Percentiles rank a stretch among this genome's conserved stretches.
phyloP scores from a whole-genome alignment of 2,888 invertebrate genomes.

The Phrixothrix hirtus region DNA sequence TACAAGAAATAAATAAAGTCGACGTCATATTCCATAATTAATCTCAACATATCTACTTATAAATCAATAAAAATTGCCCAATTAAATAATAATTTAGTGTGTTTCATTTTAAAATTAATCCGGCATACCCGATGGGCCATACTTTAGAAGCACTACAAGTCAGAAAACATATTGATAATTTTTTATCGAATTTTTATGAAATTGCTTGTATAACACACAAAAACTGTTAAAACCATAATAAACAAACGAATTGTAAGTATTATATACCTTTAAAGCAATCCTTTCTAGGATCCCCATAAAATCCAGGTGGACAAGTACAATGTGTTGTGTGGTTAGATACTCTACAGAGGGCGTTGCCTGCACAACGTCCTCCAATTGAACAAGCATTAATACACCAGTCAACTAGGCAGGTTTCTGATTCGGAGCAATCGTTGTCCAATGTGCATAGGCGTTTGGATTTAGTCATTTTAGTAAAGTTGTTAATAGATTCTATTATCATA shows the following conservation, averaged over 20 bases:
- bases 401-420: constrained; percentile 65
- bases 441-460: constrained; percentile 59
- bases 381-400: constrained; percentile 70
- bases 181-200: no score
- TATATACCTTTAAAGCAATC: constrained; percentile 67
- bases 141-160: no score
- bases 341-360: constrained; percentile 64
- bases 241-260: neutral
- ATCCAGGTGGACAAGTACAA: constrained; percentile 64
- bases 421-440: constrained; percentile 66
- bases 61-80: no score
- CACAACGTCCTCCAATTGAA: constrained; percentile 59
- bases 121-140: no score
- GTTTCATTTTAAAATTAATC: no score
- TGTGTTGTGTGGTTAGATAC: constrained; percentile 66
- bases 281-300: constrained; percentile 60
- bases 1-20: no score
- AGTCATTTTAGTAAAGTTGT: constrained; percentile 49
- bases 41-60: no score
- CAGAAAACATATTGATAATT: no score
- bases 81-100: no score
- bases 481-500: constrained; percentile 14
- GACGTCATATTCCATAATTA: no score
- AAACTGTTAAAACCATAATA: neutral
- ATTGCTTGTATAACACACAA: no score